Base-by-base conservation (phyloP, 2,888 invertebrate genomes). In the Acrobasis repandana region DNA sequence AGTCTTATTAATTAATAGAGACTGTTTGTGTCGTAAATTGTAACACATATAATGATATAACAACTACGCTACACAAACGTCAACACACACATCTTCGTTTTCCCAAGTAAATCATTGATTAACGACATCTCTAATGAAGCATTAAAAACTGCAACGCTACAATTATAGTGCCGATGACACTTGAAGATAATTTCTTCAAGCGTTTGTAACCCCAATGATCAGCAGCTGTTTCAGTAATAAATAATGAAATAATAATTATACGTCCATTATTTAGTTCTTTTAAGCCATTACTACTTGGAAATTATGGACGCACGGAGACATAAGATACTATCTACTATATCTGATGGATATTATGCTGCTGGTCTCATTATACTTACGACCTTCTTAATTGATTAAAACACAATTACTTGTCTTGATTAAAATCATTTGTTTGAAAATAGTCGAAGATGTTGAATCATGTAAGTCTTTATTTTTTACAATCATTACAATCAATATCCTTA, bases 331-430 rank as follows among this genome's bases (percentile, higher is more conserved):
- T 54, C 54, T 54, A 38, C 14, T 43, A 18, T 54, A 54, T 54
- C 54, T 54, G 54, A 54, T 54, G 54, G 52, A n/a, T 38, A 38
- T 54, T 54, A 54, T 54, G 18, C 38, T 43, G 54, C 15, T 38
- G 36, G 10, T 14, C 54, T 54, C 54, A n/a, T 38, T 54, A 54
- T 14, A 38, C n/a, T n/a, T n/a, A n/a, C 15, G n/a, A 38, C 15
- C 36, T 38, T 54, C 18, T 18, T 54, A 54, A 54, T 54, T 54
- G 54, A 54, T 54, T 54, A 54, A 38, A 54, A 18, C 38, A 54
- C 38, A 54, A 54, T 54, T 54, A 18, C 38, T 48, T 28, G 10
- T 11, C 20, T 50, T 20, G 14, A 28, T 28, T 14, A 20, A 50
- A 28, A 43, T 43, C 11, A 43, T 43, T 43, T 46, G 28, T 28